These are phyloP conservation scores for Micromussa lordhowensis DNA, from an alignment of 92 coral and sea anemone species.

Conservation along the genomic window DNA sequence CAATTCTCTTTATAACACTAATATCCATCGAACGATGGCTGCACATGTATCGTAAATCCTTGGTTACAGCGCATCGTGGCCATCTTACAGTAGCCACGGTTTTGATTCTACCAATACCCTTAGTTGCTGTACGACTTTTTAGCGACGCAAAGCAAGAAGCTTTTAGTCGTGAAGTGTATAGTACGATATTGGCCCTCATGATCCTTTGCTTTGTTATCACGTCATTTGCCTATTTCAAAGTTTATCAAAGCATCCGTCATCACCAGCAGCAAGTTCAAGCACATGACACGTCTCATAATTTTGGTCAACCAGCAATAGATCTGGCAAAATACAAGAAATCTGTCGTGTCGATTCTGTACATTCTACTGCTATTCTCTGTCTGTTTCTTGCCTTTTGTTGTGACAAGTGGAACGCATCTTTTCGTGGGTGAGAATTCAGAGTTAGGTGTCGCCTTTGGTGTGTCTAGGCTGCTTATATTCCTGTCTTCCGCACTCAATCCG, in stretches of 20 bases:
- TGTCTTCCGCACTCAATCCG: conserved; percentile 7
- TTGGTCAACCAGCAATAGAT: conserved; percentile 16
- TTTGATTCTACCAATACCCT: background rate
- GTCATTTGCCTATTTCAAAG: conserved; percentile 5
- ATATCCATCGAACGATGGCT: conserved; percentile 21
- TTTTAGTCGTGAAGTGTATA: background rate
- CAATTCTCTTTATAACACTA: background rate
- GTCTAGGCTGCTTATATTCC: background rate
- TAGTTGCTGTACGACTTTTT: background rate
- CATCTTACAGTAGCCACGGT: background rate
- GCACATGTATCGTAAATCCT: conserved; percentile 6
- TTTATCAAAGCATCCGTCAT: background rate
- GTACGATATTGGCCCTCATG: background rate
- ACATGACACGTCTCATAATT: background rate
- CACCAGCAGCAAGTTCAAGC: background rate
- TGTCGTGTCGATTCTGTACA: conserved; percentile 6
- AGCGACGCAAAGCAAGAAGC: background rate
- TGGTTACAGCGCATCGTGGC: background rate
- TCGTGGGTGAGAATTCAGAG: background rate
- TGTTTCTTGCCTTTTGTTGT: background rate
- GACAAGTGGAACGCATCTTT: background rate
- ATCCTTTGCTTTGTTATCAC: background rate
- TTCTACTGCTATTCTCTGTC: background rate
- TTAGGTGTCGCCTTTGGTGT: background rate
- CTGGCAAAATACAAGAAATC: conserved; percentile 4